phyloP scores from a whole-genome alignment of 2,113 vertebrate genomes.

The Eulemur rufifrons region DNA sequence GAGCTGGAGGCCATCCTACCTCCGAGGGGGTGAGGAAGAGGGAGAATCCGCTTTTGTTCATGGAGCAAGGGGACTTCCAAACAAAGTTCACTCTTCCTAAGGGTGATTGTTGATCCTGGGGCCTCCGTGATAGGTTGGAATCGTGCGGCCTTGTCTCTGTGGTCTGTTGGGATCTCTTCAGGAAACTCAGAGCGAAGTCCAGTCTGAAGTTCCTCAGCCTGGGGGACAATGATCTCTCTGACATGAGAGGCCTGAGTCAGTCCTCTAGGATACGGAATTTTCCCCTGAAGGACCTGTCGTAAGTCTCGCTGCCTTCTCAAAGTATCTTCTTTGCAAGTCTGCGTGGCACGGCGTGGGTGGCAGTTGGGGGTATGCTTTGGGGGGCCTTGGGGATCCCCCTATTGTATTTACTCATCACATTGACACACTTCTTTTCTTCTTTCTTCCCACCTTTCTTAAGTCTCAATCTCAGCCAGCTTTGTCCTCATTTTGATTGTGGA shows the following conservation, averaged over 20 bases:
- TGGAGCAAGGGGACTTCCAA: background rate
- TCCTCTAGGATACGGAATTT: fast-evolving
- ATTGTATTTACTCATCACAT: no score
- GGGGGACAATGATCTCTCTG: background rate
- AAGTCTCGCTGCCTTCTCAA: background rate
- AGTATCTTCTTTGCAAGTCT: background rate
- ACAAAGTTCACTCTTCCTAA: background rate
- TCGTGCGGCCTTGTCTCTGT: background rate
- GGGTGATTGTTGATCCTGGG: background rate
- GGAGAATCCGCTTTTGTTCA: background rate
- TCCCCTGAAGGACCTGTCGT: slow-evolving; percentile 9
- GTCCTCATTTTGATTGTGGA: background rate
- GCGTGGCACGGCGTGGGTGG: fast-evolving
- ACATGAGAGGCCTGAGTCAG: background rate
- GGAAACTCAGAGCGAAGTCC: background rate
- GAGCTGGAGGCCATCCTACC: no score
- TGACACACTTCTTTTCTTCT: fast-evolving
- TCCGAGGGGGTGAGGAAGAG: background rate
- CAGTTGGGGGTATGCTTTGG: no score
- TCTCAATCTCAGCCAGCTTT: background rate
- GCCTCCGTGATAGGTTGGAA: background rate
- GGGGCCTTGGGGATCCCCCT: fast-evolving
- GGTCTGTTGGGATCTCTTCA: background rate
- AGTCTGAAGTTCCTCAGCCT: slow-evolving; percentile 29
- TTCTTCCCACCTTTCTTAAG: background rate